Percentiles rank a stretch among this genome's conserved stretches.
phyloP scores from a whole-genome alignment of 2,113 vertebrate species.

The Nycticryphes semicollaris region DNA sequence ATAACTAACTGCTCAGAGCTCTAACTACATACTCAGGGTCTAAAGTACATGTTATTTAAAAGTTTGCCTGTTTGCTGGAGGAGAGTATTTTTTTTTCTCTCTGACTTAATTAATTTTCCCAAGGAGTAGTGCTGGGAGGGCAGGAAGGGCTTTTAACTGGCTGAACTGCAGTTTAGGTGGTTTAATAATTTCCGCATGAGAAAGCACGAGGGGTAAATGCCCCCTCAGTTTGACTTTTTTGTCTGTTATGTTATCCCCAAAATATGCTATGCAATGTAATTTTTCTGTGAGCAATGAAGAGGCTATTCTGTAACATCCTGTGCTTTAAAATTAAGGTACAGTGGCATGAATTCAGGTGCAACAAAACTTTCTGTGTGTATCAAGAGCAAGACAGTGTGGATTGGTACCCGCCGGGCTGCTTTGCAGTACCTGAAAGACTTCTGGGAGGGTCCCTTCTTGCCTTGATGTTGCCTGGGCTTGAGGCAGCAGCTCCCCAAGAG shows the following conservation, averaged over 20 bases:
- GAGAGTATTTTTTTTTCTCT: neutral
- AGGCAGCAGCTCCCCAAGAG: neutral
- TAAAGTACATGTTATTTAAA: neutral
- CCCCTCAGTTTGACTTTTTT: neutral
- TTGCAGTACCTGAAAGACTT: neutral
- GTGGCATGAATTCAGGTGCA: neutral
- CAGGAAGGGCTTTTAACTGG: neutral
- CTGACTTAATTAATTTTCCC: neutral
- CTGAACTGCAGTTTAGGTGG: neutral
- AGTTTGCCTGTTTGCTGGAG: neutral
- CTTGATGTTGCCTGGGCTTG: neutral
- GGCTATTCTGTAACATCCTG: neutral
- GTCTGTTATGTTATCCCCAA: neutral
- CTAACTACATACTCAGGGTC: neutral
- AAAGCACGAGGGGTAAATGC: fast-evolving
- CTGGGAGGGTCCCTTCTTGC: neutral
- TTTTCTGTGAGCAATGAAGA: neutral
- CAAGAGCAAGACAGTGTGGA: neutral
- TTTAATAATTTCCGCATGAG: neutral
- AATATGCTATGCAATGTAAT: neutral
- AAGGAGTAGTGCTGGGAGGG: neutral
- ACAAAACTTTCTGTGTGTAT: neutral
- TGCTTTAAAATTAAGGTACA: neutral
- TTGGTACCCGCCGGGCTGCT: neutral
- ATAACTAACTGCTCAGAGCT: neutral